Base-by-base conservation (phyloP, 2,797 vertebrate species). In the Xyrichtys novacula region DNA sequence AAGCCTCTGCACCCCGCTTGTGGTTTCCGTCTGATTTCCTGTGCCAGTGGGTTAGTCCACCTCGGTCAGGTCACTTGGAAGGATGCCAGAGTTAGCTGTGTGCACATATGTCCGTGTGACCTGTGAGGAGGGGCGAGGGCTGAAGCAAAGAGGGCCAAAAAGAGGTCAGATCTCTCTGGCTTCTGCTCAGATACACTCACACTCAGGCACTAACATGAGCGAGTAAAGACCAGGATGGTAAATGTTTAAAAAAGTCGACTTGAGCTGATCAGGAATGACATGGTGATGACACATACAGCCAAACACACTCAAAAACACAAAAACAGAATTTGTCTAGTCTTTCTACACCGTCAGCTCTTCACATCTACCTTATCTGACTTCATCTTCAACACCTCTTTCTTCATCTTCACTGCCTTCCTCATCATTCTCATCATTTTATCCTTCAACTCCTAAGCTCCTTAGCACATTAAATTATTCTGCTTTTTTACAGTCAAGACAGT, bases 101-200 rank as follows among this genome's bases (percentile, higher is more conserved):
- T 0, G 5, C 75, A 74, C 81, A 86, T 75, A 82, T 82, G 76
- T 50, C 49, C 44, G 15, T 29, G 34, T 78, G 85, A 83, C 74
- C 84, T 47, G 48, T 14, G 70, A 26, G 31, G 36, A 50, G 6
- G 40, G 63, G 56, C 2, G 14, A 66, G 14, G 68, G 14, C 16
- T 29, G 19, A 52, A 25, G 61, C n/a, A 34, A 40, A 61, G 32
- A 75, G 76, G 42, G 84, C 76, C 43, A 28, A 14, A 23, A 28
- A 55, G 65, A 71, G 79, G 72, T 69, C 28, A 38, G 0, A 10
- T 54, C 74, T 54, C 61, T 66, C 59, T 48, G 19, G 56, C 8
- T 50, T 56, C 23, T 19, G 44, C 15, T 40, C 17, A 48, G 57
- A n/a, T 52, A 53, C n/a, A 54, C 43, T 23, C 47, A 52, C 4